Percentiles rank a stretch among this genome's conserved stretches.
Evolutionary conservation across 2,797 vertebrate species (phyloP).

Genomic region (Enoplosus armatus): DNA sequence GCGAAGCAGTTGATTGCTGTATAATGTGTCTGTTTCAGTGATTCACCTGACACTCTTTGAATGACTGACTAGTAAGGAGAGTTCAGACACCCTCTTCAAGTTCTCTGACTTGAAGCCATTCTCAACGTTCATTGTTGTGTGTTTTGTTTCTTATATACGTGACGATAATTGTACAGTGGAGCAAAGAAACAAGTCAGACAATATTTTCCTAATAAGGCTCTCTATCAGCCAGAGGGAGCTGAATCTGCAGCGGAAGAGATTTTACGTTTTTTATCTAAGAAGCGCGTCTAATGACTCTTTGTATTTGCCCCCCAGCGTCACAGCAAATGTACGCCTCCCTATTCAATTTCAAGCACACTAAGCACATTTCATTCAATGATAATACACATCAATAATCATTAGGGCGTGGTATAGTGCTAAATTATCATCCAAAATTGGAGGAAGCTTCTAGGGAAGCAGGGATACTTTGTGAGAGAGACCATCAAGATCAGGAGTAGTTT

Average conservation of each 20-base stretch:
- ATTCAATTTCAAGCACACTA: slow-evolving; percentile 78
- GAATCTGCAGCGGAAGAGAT: slow-evolving; percentile 62
- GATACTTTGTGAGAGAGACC: neutral
- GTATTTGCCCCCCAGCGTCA: slow-evolving; percentile 66
- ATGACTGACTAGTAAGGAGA: slow-evolving; percentile 7
- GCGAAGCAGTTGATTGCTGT: neutral
- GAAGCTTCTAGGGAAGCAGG: slow-evolving; percentile 32
- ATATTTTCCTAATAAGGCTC: slow-evolving; percentile 75
- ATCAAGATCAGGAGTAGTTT: neutral
- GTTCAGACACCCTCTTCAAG: slow-evolving; percentile 17
- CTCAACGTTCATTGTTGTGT: slow-evolving; percentile 30
- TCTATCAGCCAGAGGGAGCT: slow-evolving; percentile 72
- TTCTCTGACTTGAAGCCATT: slow-evolving; percentile 37
- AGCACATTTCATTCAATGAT: slow-evolving; percentile 75
- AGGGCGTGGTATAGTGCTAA: slow-evolving; percentile 47
- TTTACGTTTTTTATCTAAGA: slow-evolving; percentile 74
- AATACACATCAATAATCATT: slow-evolving; percentile 76
- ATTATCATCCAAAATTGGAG: slow-evolving; percentile 56
- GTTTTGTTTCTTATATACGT: slow-evolving; percentile 47
- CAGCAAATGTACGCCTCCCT: slow-evolving; percentile 66
- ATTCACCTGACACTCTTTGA: slow-evolving; percentile 22
- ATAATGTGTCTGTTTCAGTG: slow-evolving; percentile 5
- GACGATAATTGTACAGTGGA: slow-evolving; percentile 61
- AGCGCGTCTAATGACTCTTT: slow-evolving; percentile 74
- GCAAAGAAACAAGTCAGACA: slow-evolving; percentile 67